Conservation (phyloP, 2,888 invertebrate genomes). For the Patella depressa region DNA sequence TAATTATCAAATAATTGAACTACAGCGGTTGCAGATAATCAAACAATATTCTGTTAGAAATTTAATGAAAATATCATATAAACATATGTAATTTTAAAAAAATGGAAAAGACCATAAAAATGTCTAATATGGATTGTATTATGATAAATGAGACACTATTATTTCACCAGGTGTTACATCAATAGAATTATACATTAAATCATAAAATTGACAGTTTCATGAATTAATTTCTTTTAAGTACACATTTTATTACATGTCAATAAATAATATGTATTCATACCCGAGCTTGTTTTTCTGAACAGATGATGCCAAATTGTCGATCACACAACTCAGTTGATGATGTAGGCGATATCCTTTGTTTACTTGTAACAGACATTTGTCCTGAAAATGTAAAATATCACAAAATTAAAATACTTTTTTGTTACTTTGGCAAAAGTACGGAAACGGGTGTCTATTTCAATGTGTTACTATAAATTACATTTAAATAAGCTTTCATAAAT, state of each 20-base stretch:
- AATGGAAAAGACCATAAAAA: neutral
- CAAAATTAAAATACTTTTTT: too few relatives aligned
- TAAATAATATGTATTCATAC: conserved; percentile 44
- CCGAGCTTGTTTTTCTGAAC: conserved; percentile 84
- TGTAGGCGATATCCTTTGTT: conserved; percentile 67
- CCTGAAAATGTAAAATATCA: conserved; percentile 42
- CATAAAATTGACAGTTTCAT: neutral
- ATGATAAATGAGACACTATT: neutral
- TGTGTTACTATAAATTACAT: too few relatives aligned
- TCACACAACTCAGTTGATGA: conserved; percentile 77
- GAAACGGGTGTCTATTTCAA: too few relatives aligned
- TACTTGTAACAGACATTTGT: conserved; percentile 59
- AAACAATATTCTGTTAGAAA: neutral
- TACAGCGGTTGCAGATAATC: too few relatives aligned
- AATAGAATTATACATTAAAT: neutral
- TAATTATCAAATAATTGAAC: too few relatives aligned
- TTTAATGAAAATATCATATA: conserved; percentile 5
- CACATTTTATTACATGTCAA: neutral
- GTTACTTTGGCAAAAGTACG: too few relatives aligned
- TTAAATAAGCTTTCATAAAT: too few relatives aligned
- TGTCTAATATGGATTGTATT: neutral
- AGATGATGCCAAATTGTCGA: conserved; percentile 92
- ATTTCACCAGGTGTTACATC: neutral
- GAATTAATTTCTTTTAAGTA: neutral
- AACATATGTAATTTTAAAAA: neutral